These are phyloP conservation scores for Osedax frankpressi DNA, from an alignment of 2,888 invertebrate genomes.

Conservation along the genomic window DNA sequence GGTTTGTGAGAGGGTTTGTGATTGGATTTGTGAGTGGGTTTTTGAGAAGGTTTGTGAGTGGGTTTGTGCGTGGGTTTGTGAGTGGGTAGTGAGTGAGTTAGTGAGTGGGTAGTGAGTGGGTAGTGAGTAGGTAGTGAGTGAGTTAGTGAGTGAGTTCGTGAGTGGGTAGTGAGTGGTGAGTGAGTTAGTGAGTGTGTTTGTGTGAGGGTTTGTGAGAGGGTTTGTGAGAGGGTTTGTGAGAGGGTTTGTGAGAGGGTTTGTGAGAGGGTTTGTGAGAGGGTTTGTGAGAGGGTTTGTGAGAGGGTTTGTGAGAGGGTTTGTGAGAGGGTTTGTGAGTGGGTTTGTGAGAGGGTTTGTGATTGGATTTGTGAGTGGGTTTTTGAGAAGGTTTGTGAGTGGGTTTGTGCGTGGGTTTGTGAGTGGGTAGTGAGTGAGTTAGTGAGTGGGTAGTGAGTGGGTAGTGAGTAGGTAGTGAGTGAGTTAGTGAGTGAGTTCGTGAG, in stretches of 20 bases:
- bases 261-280: neutral
- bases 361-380: constrained; percentile 1
- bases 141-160: too few species aligned
- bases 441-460: too few species aligned
- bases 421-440: too few species aligned
- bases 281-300: constrained; percentile 7
- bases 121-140: neutral
- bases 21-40: too few species aligned
- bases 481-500: too few species aligned
- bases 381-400: neutral
- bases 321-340: neutral
- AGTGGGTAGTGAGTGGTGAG: too few species aligned
- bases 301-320: neutral
- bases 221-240: constrained; percentile 11
- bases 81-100: too few species aligned
- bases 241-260: neutral
- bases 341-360: neutral
- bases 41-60: too few species aligned
- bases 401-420: neutral
- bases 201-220: neutral
- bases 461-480: too few species aligned
- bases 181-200: neutral
- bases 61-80: too few species aligned
- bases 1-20: too few species aligned
- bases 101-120: constrained; percentile 2